Evolutionary conservation across 2,113 vertebrate genomes (phyloP).

Genomic region (Octodon degus): DNA sequence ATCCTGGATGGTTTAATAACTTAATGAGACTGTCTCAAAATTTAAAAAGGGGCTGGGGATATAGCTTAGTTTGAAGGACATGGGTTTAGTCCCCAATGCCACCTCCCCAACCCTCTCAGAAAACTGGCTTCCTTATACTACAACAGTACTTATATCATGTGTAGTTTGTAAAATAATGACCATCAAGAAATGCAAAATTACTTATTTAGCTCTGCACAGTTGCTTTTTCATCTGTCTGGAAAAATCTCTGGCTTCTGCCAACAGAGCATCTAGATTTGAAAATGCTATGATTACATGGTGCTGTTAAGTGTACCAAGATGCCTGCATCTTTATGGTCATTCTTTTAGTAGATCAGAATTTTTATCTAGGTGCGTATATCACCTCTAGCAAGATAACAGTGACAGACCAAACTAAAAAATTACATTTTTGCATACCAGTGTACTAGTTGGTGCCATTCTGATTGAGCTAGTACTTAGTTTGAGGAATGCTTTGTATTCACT

Average conservation of each 20-base stretch:
- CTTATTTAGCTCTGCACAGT: neutral
- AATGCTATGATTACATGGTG: neutral
- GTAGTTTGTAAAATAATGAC: slow-evolving; percentile 40
- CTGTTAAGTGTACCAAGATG: neutral
- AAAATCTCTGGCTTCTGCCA: neutral
- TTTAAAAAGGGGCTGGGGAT: neutral
- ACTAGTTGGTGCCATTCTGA: neutral
- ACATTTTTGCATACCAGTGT: neutral
- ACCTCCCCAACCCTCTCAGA: neutral
- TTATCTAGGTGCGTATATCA: neutral
- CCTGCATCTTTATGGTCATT: neutral
- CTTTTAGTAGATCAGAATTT: slow-evolving; percentile 7
- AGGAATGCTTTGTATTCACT: neutral
- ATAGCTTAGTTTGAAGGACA: neutral
- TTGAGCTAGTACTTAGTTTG: slow-evolving; percentile 8
- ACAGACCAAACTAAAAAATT: slow-evolving; percentile 6
- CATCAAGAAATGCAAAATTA: slow-evolving; percentile 4
- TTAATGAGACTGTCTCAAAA: neutral
- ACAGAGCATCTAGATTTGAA: neutral
- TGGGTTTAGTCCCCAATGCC: neutral
- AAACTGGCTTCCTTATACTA: neutral
- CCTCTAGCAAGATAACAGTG: neutral
- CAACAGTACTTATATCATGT: neutral
- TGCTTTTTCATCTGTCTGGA: slow-evolving; percentile 41
- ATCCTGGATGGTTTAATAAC: neutral